Conservation (phyloP, 2,888 invertebrate species). For the Rhagophthalmus giganteus region DNA sequence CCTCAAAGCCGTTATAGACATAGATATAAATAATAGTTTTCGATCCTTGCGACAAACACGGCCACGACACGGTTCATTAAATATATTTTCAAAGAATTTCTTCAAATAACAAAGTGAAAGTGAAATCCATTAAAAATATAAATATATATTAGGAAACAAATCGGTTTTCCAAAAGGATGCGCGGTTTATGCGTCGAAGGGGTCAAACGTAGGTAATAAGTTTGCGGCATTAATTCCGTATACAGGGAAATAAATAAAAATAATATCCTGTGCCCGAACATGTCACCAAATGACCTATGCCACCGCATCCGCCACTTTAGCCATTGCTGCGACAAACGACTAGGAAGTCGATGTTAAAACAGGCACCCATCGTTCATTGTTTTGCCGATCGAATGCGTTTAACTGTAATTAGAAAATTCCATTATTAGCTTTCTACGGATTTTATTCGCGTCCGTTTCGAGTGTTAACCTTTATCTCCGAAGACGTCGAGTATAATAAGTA, state of each 20-base stretch:
- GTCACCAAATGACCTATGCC: conserved; percentile 43
- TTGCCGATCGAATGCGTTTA: conserved; percentile 38
- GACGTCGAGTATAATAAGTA: no score
- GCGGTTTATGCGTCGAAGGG: conserved; percentile 8
- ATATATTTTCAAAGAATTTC: no score
- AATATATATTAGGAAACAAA: no score
- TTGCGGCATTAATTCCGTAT: conserved; percentile 31
- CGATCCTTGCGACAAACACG: no score
- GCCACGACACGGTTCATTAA: no score
- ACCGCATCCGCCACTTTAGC: conserved; percentile 33
- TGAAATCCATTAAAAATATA: no score
- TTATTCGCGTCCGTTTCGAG: conserved; percentile 1
- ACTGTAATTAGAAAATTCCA: conserved; percentile 36
- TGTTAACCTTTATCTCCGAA: no score
- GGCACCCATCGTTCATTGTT: conserved; percentile 38
- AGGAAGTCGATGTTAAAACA: conserved; percentile 28
- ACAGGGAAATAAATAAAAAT: conserved; percentile 37
- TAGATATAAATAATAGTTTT: no score
- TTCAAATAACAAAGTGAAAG: no score
- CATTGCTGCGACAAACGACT: conserved; percentile 15
- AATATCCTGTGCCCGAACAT: conserved; percentile 37
- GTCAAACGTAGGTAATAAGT: conserved; percentile 32
- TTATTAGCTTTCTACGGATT: conserved; percentile 14
- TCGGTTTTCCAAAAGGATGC: no score
- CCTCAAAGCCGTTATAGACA: no score